A percentile compares a stretch with the other conserved stretches of the same genome.
Evolutionary conservation across 2,888 invertebrate species (phyloP).

Genomic region (Athalia cordata): DNA sequence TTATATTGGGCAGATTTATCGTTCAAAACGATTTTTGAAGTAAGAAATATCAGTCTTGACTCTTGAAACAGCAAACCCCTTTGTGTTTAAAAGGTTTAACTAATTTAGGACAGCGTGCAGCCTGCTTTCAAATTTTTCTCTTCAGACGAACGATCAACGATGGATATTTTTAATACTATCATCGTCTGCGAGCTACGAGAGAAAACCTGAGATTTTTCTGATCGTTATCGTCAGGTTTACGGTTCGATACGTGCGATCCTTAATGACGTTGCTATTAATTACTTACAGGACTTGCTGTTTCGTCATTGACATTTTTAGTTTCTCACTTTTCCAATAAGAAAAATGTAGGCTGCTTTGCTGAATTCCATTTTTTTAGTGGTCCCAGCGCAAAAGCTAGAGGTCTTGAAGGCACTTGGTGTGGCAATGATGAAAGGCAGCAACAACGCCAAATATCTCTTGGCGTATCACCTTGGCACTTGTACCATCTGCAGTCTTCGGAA

Average conservation of each 20-base stretch:
- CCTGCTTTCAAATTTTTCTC: neutral
- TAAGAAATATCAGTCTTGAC: conserved; percentile 12
- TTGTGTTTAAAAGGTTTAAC: neutral
- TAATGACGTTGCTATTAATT: neutral
- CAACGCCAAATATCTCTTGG: conserved; percentile 14
- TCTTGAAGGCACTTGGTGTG: conserved; percentile 28
- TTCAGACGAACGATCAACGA: neutral
- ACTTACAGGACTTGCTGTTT: neutral
- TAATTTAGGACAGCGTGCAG: neutral
- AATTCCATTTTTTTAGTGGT: conserved; percentile 34
- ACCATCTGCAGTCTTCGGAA: conserved; percentile 33
- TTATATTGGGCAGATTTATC: neutral
- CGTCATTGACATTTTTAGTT: conserved; percentile 16
- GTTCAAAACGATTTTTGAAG: conserved; percentile 1
- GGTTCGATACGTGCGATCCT: no score
- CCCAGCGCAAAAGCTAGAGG: conserved; percentile 32
- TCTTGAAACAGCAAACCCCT: conserved; percentile 20
- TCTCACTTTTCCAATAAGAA: conserved; percentile 16
- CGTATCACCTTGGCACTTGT: conserved; percentile 25
- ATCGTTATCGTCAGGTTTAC: no score
- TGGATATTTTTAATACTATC: neutral
- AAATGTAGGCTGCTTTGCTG: conserved; percentile 9
- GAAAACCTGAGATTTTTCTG: no score
- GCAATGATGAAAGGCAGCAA: conserved; percentile 33
- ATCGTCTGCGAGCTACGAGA: no score